Evolutionary conservation across 2,797 vertebrate species (phyloP), one percentile per base, ranked within the genome.

Genomic region (Pseudopleuronectes americanus): DNA sequence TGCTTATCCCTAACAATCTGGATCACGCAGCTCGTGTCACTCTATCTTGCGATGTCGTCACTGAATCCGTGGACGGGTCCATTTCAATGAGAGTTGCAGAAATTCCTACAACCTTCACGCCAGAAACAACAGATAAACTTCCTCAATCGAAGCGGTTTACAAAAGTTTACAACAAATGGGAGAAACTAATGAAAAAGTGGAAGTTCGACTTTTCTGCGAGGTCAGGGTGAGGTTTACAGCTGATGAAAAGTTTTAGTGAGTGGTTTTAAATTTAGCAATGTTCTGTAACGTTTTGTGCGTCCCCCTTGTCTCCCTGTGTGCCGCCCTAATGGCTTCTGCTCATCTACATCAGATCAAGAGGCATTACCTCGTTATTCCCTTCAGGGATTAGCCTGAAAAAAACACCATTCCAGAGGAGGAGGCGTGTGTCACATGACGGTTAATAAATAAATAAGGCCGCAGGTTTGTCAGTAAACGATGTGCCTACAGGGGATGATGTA

Each of bases 1-100:
- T 79, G 84, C 83, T 91, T 81, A 90, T 91, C 79, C 70, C 80
- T 69, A 61, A 80, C 72, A 84, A 89, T 88, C 86, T 84, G 75
- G 73, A 83, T 87, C 80, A 84, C 5, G 23, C 61, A 16, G 73
- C 71, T 45, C 13, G 26, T 45, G 38, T 66, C n/a, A 55, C 53
- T 70, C 63, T 56, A 64, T 23, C 26, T 33, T 12, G 16, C 9
- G 57, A 69, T 65, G 75, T 59, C 58, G 54, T 85, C 71, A 68
- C 14, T 49, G 64, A 86, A 88, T 55, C 54, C 4, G 61, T 8
- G 43, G 57, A 71, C 10, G 0, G 64, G 70, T 81, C 66, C 48
- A n/a, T 82, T 70, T 58, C 57, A 31, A 33, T 23, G n/a, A n/a
- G n/a, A 22, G 52, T 53, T 62, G 24, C 52, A 57, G 33, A 21